A percentile compares a stretch with the other conserved stretches of the same genome.
Evolutionary conservation across 2,888 invertebrate genomes (phyloP).

Genomic region (Dexiosoma caninum): DNA sequence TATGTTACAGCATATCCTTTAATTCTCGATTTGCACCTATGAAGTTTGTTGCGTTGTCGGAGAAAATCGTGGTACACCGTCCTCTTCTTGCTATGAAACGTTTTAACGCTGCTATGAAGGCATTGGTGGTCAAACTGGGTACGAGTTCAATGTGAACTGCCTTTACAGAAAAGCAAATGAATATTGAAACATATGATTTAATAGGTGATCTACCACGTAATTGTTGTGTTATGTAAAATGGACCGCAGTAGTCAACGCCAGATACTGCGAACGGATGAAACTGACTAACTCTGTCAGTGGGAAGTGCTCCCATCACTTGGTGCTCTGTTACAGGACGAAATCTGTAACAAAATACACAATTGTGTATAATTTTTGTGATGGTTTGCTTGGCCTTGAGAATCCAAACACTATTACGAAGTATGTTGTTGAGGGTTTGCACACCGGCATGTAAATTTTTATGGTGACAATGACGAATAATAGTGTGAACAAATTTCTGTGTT

Average conservation of each 20-base stretch:
- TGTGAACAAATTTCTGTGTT: slow-evolving; percentile 3
- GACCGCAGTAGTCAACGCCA: slow-evolving; percentile 8
- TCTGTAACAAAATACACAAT: neutral
- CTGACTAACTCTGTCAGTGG: neutral
- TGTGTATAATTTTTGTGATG: neutral
- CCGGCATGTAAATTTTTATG: slow-evolving; percentile 24
- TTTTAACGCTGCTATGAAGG: neutral
- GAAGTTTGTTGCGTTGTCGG: slow-evolving; percentile 15
- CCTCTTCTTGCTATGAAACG: neutral
- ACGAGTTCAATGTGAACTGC: neutral
- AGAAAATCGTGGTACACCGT: neutral
- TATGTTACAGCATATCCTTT: slow-evolving; percentile 5
- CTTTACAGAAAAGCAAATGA: slow-evolving; percentile 1
- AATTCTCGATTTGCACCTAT: slow-evolving; percentile 47
- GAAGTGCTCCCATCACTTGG: neutral
- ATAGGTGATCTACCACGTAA: slow-evolving; percentile 1
- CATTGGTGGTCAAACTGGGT: neutral
- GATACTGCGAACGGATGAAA: neutral
- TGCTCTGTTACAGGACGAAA: neutral
- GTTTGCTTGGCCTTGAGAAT: slow-evolving; percentile 23
- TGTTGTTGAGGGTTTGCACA: slow-evolving; percentile 3
- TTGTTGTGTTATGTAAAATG: slow-evolving; percentile 3
- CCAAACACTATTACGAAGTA: slow-evolving; percentile 18
- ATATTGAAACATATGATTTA: neutral
- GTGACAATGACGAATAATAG: slow-evolving; percentile 1